These are phyloP conservation scores for Holotrichia oblita DNA, from an alignment of 1,140 invertebrate species.

Conservation along the genomic window DNA sequence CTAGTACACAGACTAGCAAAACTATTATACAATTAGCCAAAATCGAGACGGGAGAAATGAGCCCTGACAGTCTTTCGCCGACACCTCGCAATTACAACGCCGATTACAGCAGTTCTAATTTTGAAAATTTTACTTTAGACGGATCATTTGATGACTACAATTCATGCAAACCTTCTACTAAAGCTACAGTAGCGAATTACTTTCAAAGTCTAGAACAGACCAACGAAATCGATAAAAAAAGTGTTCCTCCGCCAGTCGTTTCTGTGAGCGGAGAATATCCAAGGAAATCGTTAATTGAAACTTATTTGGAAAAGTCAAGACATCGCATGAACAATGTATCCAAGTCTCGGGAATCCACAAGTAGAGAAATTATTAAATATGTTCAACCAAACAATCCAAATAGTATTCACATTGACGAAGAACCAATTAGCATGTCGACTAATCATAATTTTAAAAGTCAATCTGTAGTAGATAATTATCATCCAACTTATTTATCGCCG, in stretches of 20 bases:
- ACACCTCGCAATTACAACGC: slow-evolving; percentile 16
- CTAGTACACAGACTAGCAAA: slow-evolving; percentile 44
- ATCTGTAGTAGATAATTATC: background rate
- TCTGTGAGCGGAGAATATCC: background rate
- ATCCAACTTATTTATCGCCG: slow-evolving; percentile 9
- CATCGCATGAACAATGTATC: background rate
- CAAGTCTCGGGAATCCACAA: background rate
- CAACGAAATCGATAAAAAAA: background rate
- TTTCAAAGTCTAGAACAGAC: background rate
- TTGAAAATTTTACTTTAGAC: slow-evolving; percentile 28
- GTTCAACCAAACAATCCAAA: background rate
- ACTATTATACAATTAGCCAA: slow-evolving; percentile 43
- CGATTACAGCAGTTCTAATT: slow-evolving; percentile 20
- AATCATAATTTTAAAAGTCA: slow-evolving; percentile 21
- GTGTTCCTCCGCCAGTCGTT: background rate
- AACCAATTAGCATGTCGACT: background rate
- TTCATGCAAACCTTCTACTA: background rate
- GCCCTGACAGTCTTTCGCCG: slow-evolving; percentile 40
- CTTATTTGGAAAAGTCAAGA: slow-evolving; percentile 5
- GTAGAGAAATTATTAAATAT: background rate
- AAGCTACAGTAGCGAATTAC: background rate
- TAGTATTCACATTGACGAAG: background rate
- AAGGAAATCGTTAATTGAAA: slow-evolving; percentile 16
- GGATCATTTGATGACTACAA: background rate
- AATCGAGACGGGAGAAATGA: slow-evolving; percentile 32